phyloP scores from a whole-genome alignment of 2,113 vertebrate species.

The Panthera tigris region DNA sequence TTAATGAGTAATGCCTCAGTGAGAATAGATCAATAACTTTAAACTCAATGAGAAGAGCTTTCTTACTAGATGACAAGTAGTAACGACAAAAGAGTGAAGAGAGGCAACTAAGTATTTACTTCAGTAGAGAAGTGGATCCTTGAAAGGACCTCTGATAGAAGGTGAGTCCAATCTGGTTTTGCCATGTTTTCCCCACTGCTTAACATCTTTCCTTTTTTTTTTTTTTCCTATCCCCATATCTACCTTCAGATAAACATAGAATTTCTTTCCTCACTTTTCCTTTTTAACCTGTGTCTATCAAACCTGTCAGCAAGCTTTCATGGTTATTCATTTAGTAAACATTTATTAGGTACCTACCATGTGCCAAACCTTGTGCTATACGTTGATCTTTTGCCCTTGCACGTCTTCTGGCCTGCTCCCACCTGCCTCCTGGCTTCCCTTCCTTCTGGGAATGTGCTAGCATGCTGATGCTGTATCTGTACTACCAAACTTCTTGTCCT shows the following conservation, averaged over 20 bases:
- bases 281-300: neutral
- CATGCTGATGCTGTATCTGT: neutral
- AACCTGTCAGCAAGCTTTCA: neutral
- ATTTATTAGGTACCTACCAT: neutral
- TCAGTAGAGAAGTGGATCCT: neutral
- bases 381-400: neutral
- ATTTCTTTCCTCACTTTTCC: neutral
- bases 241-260: neutral
- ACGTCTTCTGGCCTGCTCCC: neutral
- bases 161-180: neutral
- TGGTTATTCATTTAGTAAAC: neutral
- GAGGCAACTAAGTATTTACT: neutral
- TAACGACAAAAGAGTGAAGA: neutral
- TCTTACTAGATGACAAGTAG: neutral
- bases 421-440: neutral
- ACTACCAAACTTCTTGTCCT: neutral
- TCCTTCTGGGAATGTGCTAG: neutral
- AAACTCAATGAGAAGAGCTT: neutral
- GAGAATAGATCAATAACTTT: conserved; percentile 11
- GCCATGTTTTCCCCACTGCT: neutral
- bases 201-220: neutral
- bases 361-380: neutral
- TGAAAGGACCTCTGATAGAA: neutral
- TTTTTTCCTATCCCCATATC: no score
- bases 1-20: neutral